A percentile compares a stretch with the other conserved stretches of the same genome.
Conservation (phyloP, 2,888 invertebrate genomes). For the Drosophila affinis region DNA sequence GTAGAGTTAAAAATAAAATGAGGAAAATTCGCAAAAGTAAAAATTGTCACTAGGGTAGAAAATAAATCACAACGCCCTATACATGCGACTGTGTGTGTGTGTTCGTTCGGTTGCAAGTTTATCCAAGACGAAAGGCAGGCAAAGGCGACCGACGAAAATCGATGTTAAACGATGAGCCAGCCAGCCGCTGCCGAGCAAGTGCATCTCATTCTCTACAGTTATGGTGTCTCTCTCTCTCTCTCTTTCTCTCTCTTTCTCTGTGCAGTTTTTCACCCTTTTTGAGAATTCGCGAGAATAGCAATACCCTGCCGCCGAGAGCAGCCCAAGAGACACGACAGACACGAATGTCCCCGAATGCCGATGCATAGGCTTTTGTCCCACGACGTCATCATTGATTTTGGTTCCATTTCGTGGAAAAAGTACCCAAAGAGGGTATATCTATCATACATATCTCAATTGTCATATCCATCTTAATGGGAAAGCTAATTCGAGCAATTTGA, state of each 20-base stretch:
- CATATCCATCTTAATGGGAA: constrained; percentile 9
- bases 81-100: constrained; percentile 1
- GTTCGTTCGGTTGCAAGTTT: constrained; percentile 9
- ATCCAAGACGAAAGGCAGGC: constrained; percentile 4
- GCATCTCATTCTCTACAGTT: not conserved
- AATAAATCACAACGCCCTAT: constrained; percentile 66
- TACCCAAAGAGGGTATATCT: not conserved
- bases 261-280: constrained; percentile 66
- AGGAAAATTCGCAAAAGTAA: constrained; percentile 65
- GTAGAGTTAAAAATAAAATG: constrained; percentile 67
- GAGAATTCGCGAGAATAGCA: constrained; percentile 44
- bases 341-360: constrained; percentile 57
- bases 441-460: too few relatives aligned
- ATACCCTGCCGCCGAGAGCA: constrained; percentile 35
- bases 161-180: constrained; percentile 37
- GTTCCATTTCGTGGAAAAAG: not conserved
- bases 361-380: constrained; percentile 18
- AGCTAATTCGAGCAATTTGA: constrained; percentile 14
- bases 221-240: constrained; percentile 20
- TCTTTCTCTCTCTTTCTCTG: too few relatives aligned
- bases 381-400: constrained; percentile 63
- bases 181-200: constrained; percentile 51
- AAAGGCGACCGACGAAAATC: not conserved
- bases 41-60: constrained; percentile 75
- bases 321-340: constrained; percentile 36